Conservation (phyloP, 2,888 invertebrate species). For the Zhuqinia jingwanae region DNA sequence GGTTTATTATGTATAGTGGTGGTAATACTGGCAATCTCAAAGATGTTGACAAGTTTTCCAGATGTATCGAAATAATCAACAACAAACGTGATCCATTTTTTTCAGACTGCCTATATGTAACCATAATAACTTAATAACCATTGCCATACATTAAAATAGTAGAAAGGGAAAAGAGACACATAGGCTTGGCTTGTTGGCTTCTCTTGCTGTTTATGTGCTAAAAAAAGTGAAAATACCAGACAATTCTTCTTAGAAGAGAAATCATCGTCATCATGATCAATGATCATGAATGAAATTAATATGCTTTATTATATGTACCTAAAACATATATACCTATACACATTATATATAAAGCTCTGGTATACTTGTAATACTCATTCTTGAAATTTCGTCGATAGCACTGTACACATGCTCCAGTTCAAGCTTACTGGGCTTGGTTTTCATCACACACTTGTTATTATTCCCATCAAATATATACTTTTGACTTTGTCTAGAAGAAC, state of each 20-base stretch:
- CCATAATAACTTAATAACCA: no score
- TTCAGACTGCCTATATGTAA: no score
- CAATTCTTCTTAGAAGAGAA: conserved; percentile 32
- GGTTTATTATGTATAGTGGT: no score
- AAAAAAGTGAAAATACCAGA: conserved; percentile 24
- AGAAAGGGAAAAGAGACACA: conserved; percentile 37
- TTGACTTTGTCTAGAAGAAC: not conserved
- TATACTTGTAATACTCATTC: no score
- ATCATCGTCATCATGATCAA: not conserved
- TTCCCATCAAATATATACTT: not conserved
- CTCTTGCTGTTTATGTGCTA: not conserved
- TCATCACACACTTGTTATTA: not conserved
- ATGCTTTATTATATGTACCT: conserved; percentile 10
- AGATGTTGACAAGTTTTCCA: conserved; percentile 57
- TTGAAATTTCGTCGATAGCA: conserved; percentile 8
- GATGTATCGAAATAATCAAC: conserved; percentile 61
- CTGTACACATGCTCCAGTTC: conserved; percentile 30
- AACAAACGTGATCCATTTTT: conserved; percentile 51
- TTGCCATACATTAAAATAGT: not conserved
- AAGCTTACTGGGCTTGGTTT: conserved; percentile 28
- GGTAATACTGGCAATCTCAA: not conserved
- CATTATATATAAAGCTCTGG: no score
- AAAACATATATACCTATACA: not conserved
- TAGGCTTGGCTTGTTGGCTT: conserved; percentile 67
- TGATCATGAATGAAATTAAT: conserved; percentile 43